Evolutionary conservation across 2,113 vertebrate genomes (phyloP).

Genomic region (Sula dactylatra): DNA sequence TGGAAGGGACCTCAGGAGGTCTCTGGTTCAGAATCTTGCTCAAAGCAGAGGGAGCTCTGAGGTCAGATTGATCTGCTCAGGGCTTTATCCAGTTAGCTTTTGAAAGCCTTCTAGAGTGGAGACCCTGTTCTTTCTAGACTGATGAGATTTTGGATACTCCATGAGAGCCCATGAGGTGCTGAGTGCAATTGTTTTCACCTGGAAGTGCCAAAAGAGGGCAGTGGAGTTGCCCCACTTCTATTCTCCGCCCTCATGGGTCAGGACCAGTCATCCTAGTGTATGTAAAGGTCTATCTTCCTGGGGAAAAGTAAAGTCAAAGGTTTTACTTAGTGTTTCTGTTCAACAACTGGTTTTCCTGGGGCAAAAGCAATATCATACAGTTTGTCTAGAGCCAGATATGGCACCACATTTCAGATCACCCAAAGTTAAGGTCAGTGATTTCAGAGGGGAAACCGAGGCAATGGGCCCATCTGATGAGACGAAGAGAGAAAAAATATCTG

Average conservation of each 20-base stretch:
- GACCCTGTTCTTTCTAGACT: not conserved
- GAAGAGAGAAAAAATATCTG: not conserved
- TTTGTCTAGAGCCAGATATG: not conserved
- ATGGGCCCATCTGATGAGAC: not conserved
- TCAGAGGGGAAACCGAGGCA: not conserved
- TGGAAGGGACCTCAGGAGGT: not conserved
- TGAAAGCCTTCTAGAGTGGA: not conserved
- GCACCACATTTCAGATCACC: not conserved
- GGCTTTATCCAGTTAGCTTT: not conserved
- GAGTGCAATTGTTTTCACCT: not conserved
- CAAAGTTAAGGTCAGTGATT: not conserved
- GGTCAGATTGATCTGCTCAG: not conserved
- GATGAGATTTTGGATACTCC: not conserved
- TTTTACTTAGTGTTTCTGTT: not conserved
- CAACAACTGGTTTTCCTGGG: not conserved
- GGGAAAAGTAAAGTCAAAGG: not conserved
- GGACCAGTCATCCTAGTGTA: not conserved
- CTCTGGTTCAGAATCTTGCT: not conserved
- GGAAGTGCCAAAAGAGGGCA: not conserved
- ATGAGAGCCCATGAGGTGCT: not conserved
- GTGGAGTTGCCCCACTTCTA: not conserved
- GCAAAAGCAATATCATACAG: not conserved
- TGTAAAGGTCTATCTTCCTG: not conserved
- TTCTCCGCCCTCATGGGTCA: not conserved
- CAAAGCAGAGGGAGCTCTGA: not conserved